Conservation (phyloP, 2,888 invertebrate species). For the Busseola fusca region DNA sequence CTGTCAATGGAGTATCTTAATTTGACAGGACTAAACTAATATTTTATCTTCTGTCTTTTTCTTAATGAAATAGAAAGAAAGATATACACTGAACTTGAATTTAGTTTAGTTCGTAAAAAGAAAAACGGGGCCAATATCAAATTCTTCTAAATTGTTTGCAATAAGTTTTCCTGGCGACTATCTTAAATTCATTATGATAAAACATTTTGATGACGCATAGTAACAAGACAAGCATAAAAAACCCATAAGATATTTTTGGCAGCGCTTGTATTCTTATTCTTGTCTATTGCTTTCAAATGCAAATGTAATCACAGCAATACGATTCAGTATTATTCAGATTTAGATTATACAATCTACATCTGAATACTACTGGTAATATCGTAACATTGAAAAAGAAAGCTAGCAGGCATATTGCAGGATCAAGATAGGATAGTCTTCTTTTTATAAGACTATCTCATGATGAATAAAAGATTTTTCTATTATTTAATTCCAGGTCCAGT, state of each 20-base stretch:
- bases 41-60: too few relatives aligned
- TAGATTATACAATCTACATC: too few relatives aligned
- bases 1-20: too few relatives aligned
- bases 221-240: slow-evolving; percentile 15
- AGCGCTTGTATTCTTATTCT: slow-evolving; percentile 6
- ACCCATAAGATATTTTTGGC: slow-evolving; percentile 39
- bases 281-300: slow-evolving; percentile 10
- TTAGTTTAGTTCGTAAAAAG: too few relatives aligned
- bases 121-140: too few relatives aligned
- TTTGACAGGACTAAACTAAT: too few relatives aligned
- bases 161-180: slow-evolving; percentile 1
- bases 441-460: neutral
- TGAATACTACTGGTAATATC: too few relatives aligned
- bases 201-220: slow-evolving; percentile 37
- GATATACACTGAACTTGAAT: too few relatives aligned
- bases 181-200: neutral
- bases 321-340: neutral
- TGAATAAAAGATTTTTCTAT: neutral
- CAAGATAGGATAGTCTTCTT: too few relatives aligned
- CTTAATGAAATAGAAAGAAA: too few relatives aligned
- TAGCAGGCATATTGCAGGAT: neutral
- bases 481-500: slow-evolving; percentile 69
- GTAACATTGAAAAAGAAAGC: neutral
- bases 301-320: slow-evolving; percentile 5
- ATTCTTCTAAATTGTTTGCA: neutral